Base-by-base conservation (phyloP, 1,140 invertebrate genomes). In the Habropoda laboriosa region DNA sequence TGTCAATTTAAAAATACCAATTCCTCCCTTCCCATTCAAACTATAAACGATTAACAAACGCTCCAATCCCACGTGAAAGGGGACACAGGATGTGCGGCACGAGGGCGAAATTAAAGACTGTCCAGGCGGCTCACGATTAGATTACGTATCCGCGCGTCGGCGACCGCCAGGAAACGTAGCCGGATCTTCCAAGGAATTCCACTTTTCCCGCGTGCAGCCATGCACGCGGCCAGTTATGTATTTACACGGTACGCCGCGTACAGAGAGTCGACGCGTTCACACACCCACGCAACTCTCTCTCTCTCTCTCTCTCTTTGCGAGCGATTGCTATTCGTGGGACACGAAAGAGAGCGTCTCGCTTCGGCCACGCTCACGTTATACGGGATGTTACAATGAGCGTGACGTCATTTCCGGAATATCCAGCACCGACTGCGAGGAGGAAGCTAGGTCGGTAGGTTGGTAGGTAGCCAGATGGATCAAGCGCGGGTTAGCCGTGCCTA, bases 401-500 rank as follows among this genome's bases (percentile, higher is more conserved):
- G 90, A 91, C 88, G 87, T 92, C 91, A 92, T 85, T 91, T 92
- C 91, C 90, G 88, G 89, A 88, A 89, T 81, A 85, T 89, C 79
- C 83, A 83, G 82, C 72, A 42, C 71, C 74, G 83, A 71, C 67
- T 77, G 47, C 78, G 83, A 89, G 86, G 85, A 89, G 87, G 87
- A 90, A 91, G 89, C 83, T 87, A 86, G 85, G 87, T 90, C 86
- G 87, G 83, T 90, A 87, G 90, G 89, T 89, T 88, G 89, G 79
- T 88, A 89, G 88, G 83, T 88, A 68, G 73, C 77, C 77, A 76
- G 77, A 83, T 75, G 79, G 75, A 87, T 82, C 72, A 58, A 80
- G 30, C 38, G 32, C 16, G 24, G 61, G 55, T 60, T 80, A 66
- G 38, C n/a, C 49, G 42, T 57, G 63, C n/a, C 55, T 32, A 7